phyloP scores from a whole-genome alignment of 2,113 vertebrate species.

The Psettodes erumei region DNA sequence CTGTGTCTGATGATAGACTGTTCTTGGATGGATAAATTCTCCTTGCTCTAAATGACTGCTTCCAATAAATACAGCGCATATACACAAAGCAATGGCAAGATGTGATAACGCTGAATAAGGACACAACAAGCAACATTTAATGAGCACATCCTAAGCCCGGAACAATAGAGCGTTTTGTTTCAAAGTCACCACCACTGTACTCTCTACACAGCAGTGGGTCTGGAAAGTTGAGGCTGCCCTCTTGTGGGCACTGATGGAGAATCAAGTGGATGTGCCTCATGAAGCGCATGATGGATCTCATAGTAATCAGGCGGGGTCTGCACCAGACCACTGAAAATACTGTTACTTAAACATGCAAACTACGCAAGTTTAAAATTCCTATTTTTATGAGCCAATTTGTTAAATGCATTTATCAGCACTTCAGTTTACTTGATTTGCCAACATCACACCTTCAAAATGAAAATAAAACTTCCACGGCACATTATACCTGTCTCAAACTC shows the following conservation, averaged over 20 bases:
- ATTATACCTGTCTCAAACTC: background rate
- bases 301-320: background rate
- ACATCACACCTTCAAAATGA: background rate
- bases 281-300: background rate
- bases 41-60: background rate
- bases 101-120: conserved; percentile 41
- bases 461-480: background rate
- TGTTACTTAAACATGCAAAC: background rate
- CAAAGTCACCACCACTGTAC: conserved; percentile 8
- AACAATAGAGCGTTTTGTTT: conserved; percentile 75
- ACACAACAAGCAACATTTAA: conserved; percentile 53
- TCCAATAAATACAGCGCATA: conserved; percentile 22
- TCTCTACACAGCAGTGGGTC: background rate
- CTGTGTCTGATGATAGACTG: conserved; percentile 32
- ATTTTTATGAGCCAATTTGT: no score
- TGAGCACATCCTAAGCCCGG: conserved; percentile 60
- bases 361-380: background rate
- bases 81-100: conserved; percentile 24
- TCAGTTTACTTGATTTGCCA: background rate
- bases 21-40: conserved; percentile 26
- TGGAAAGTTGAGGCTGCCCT: conserved; percentile 73
- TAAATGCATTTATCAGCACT: background rate
- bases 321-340: background rate
- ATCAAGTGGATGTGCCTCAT: background rate
- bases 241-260: conserved; percentile 68